Conservation (phyloP, 2,113 vertebrate genomes). For the Elaphurus davidianus region DNA sequence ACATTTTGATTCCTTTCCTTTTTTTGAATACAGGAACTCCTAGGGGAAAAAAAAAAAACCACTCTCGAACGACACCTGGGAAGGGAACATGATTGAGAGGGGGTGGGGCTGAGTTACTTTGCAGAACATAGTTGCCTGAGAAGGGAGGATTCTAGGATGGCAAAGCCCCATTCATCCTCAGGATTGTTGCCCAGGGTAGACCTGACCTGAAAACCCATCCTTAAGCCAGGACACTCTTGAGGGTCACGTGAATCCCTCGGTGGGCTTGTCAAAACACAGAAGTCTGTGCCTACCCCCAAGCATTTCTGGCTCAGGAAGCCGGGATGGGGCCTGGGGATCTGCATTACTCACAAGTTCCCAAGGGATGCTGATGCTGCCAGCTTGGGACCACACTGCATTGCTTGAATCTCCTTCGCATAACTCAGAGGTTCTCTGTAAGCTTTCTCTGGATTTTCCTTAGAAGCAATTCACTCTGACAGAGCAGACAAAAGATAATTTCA, state of each 20-base stretch:
- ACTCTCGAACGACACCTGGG: slow-evolving; percentile 32
- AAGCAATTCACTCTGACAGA: neutral
- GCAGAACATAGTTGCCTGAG: neutral
- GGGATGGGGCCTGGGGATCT: neutral
- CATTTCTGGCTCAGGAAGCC: neutral
- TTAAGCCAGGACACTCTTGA: neutral
- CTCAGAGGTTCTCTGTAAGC: neutral
- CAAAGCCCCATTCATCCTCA: neutral
- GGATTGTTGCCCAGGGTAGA: neutral
- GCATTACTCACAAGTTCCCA: neutral
- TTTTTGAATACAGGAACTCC: slow-evolving; percentile 33
- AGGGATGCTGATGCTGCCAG: neutral
- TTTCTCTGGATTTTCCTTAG: neutral
- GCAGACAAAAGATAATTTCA: neutral
- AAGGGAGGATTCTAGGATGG: neutral
- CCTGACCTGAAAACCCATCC: neutral
- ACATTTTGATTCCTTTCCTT: slow-evolving; percentile 61
- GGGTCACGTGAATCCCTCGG: neutral
- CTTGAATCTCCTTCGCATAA: neutral
- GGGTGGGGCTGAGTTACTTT: neutral
- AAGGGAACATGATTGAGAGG: neutral
- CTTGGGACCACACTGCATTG: fast-evolving
- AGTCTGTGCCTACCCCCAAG: fast-evolving
- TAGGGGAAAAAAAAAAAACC: fast-evolving
- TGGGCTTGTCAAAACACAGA: neutral